phyloP scores from a whole-genome alignment of 2,888 invertebrate genomes.

The Tryphoninae sp. region DNA sequence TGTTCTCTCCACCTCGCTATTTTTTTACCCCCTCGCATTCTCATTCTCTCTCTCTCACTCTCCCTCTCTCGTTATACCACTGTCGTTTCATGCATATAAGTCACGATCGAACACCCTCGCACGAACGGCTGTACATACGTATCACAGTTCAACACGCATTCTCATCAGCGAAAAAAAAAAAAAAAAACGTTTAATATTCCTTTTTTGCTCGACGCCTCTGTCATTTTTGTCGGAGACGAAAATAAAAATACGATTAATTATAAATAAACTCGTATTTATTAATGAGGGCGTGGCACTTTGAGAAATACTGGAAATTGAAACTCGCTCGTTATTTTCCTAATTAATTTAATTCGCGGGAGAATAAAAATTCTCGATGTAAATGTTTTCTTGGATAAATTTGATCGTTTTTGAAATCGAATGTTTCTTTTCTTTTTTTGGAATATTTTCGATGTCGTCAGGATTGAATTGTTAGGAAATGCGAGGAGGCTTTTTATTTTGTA shows the following conservation, averaged over 20 bases:
- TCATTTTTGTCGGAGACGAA: slow-evolving; percentile 10
- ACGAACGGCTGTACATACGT: slow-evolving; percentile 21
- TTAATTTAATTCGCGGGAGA: too few relatives aligned
- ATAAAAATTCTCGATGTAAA: too few relatives aligned
- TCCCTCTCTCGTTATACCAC: not conserved
- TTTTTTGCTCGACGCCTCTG: slow-evolving; percentile 1
- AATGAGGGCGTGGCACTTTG: too few relatives aligned
- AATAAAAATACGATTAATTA: slow-evolving; percentile 34
- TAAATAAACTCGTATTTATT: slow-evolving; percentile 16
- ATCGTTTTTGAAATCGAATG: too few relatives aligned
- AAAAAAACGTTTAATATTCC: slow-evolving; percentile 30
- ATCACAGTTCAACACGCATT: slow-evolving; percentile 43
- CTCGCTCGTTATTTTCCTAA: too few relatives aligned
- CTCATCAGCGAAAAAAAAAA: slow-evolving; percentile 27
- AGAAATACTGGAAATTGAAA: too few relatives aligned
- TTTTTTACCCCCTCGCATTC: slow-evolving; percentile 9
- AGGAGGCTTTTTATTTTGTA: slow-evolving; percentile 5
- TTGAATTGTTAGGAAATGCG: not conserved
- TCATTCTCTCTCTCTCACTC: too few relatives aligned
- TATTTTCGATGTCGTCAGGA: too few relatives aligned
- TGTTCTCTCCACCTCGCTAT: slow-evolving; percentile 5
- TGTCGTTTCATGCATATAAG: slow-evolving; percentile 42
- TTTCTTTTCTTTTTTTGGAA: too few relatives aligned
- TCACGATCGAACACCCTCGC: slow-evolving; percentile 45
- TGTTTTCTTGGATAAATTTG: too few relatives aligned